These are phyloP conservation scores for Cordilura impudica DNA, from an alignment of 2,888 invertebrate species.

Conservation along the genomic window DNA sequence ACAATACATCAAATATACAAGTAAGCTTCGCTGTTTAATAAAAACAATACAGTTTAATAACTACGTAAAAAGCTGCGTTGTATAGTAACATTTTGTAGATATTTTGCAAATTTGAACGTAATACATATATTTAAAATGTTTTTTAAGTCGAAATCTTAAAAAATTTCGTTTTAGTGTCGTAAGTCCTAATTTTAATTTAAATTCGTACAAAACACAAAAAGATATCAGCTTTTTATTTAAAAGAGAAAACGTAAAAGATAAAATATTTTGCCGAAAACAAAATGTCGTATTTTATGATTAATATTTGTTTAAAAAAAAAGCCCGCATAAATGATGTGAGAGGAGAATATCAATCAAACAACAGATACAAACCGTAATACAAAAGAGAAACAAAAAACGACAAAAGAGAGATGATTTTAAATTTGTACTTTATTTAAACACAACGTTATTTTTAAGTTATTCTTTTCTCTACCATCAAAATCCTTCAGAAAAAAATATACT, in stretches of 20 bases:
- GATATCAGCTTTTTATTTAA: too few species aligned
- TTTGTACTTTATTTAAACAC: constrained; percentile 40
- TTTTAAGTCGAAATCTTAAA: constrained; percentile 43
- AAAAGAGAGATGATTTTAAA: constrained; percentile 43
- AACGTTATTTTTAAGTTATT: constrained; percentile 55
- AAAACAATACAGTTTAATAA: constrained; percentile 23
- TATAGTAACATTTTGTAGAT: constrained; percentile 49
- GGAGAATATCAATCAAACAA: background rate
- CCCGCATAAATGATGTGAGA: constrained; percentile 8
- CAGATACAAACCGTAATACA: constrained; percentile 22
- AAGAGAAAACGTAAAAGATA: constrained; percentile 16
- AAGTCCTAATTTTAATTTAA: constrained; percentile 55
- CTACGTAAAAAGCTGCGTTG: constrained; percentile 59
- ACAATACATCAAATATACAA: constrained; percentile 34
- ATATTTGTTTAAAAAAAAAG: constrained; percentile 9
- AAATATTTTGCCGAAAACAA: constrained; percentile 16
- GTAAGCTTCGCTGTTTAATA: constrained; percentile 56
- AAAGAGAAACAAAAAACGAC: constrained; percentile 18
- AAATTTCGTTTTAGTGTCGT: constrained; percentile 54
- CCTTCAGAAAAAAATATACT: constrained; percentile 27
- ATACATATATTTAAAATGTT: constrained; percentile 28
- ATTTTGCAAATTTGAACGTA: constrained; percentile 34
- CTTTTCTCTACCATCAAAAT: constrained; percentile 13
- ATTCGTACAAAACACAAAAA: constrained; percentile 8
- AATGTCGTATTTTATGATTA: constrained; percentile 22